Evolutionary conservation across 2,888 invertebrate genomes (phyloP).

Genomic region (Deilephila elpenor): DNA sequence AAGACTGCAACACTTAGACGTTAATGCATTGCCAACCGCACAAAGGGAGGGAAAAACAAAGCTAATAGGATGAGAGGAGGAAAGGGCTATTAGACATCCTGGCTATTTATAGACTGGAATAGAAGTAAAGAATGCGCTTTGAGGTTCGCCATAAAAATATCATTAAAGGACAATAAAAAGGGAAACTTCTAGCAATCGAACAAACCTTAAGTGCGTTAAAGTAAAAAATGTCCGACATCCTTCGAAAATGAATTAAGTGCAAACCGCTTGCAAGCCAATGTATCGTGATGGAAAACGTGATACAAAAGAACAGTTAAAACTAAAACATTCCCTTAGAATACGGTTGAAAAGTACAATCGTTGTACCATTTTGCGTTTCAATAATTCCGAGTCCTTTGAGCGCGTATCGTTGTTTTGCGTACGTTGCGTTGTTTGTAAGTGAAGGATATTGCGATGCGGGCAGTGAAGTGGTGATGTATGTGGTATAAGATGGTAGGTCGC

Average conservation of each 20-base stretch:
- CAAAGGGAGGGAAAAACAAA: too few species aligned
- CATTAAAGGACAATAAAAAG: too few species aligned
- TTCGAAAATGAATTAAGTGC: constrained; percentile 16
- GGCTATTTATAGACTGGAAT: too few species aligned
- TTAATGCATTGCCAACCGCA: too few species aligned
- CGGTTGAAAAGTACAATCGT: constrained; percentile 25
- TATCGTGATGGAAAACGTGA: constrained; percentile 14
- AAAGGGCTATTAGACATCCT: too few species aligned
- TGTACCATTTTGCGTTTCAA: constrained; percentile 21
- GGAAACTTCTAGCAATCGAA: too few species aligned
- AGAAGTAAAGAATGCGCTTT: too few species aligned
- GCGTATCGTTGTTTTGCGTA: background rate
- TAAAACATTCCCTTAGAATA: constrained; percentile 19
- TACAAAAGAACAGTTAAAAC: background rate
- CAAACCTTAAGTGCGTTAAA: background rate
- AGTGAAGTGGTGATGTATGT: constrained; percentile 12
- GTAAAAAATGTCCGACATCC: constrained; percentile 3
- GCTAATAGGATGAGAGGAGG: too few species aligned
- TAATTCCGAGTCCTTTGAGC: constrained; percentile 11
- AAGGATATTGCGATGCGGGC: background rate
- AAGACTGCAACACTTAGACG: too few species aligned
- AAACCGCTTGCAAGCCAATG: background rate
- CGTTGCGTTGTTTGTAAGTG: constrained; percentile 10
- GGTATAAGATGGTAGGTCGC: background rate
- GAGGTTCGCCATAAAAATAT: too few species aligned